Base-by-base conservation (phyloP, 2,888 invertebrate genomes). In the Diloba caeruleocephala region DNA sequence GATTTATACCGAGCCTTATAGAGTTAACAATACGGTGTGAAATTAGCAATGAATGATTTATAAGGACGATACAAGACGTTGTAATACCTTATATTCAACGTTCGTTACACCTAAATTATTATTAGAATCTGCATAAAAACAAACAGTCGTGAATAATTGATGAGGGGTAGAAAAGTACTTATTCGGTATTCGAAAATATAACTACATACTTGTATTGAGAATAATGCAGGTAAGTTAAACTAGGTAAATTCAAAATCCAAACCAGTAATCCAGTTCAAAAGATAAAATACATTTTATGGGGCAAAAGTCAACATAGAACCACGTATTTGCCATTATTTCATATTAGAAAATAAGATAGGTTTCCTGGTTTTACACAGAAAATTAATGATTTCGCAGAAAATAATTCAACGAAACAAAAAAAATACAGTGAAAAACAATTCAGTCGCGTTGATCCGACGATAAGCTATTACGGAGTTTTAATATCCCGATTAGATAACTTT, bases 31-130 rank as follows among this genome's bases (percentile, higher is more conserved):
- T 49, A 43, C 50, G 34, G 60, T 60, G 61, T 68, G 53, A 70
- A 69, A 65, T 68, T 65, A 51, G 53, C 50, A 44, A 67, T 64
- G 36, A 57, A 65, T 68, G 51, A 63, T 68, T 60, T 67, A 63
- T 57, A 26, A 28, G 41, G 46, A 50, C 36, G 26, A 19, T 33
- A 31, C 34, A 29, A 58, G 43, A 59, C 23, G 38, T 32, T 49
- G 43, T n/a, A 34, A 17, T 58, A 25, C 8, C 44, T 38, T 39
- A 37, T 17, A 51, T 69, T 48, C 10, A 37, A 23, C 43, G 48
- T 45, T 45, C 42, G 48, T 37, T 44, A 31, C 32, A 56, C 14
- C 29, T 61, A 51, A 50, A 56, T 62, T 29, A 46, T 61, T 25
- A 26, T 17, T 36, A 32, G 46, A 29, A 28, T 46, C 15, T 34